These are phyloP conservation scores for Sesia apiformis DNA, from an alignment of 2,888 invertebrate genomes.

Conservation along the genomic window DNA sequence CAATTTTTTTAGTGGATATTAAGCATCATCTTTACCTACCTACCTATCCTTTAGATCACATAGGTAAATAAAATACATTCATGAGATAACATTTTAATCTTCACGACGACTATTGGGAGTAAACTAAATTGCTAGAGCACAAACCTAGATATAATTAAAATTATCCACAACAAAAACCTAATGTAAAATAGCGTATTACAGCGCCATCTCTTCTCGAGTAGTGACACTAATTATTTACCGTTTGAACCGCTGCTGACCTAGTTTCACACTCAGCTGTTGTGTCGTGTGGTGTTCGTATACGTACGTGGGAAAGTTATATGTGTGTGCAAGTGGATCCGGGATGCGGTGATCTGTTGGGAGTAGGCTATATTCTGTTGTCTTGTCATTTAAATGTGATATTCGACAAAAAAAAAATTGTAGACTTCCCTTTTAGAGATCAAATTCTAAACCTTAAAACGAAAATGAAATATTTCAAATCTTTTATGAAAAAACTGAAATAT, in stretches of 20 bases:
- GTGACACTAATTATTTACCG: constrained; percentile 29
- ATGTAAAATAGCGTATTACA: background rate
- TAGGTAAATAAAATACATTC: too few relatives aligned
- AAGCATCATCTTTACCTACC: too few relatives aligned
- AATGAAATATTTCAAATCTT: too few relatives aligned
- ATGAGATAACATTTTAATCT: too few relatives aligned
- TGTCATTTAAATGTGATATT: too few relatives aligned
- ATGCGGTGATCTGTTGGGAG: constrained; percentile 41
- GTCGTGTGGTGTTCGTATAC: constrained; percentile 24
- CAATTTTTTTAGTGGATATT: too few relatives aligned
- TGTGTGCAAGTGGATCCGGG: constrained; percentile 47
- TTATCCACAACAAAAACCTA: background rate
- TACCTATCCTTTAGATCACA: too few relatives aligned
- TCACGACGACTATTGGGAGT: background rate
- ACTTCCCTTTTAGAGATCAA: too few relatives aligned
- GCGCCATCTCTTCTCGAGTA: constrained; percentile 53
- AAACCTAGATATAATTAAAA: background rate
- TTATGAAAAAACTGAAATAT: too few relatives aligned
- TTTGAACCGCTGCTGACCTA: constrained; percentile 57
- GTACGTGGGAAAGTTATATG: constrained; percentile 22
- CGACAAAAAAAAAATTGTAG: too few relatives aligned
- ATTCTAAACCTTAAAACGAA: too few relatives aligned
- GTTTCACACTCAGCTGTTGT: constrained; percentile 58
- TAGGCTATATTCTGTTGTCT: background rate
- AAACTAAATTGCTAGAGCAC: background rate